Base-by-base conservation (phyloP, 2,797 vertebrate species). In the Loris lydekkerianus region DNA sequence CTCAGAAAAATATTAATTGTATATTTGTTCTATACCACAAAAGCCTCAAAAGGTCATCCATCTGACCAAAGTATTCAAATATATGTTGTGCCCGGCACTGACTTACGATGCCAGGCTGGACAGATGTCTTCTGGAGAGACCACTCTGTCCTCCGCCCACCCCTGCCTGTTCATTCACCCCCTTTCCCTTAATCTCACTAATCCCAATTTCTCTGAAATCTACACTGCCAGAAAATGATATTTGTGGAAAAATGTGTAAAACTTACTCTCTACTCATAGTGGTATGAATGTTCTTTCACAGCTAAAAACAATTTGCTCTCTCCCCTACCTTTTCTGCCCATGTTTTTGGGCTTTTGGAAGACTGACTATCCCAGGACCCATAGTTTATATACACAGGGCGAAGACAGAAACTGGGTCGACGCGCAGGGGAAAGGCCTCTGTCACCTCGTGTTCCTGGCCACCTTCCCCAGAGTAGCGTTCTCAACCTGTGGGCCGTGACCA, bases 401-500 rank as follows among this genome's bases (percentile, higher is more conserved):
- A 84, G 29, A 86, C 94, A 94, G 97, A 94, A 94, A 93, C 94
- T 78, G 61, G 4, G 72, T 92, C 65, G 72, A 80, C 15, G 37
- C 80, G 69, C 46, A 56, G 81, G 83, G 81, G 95, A 56, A 83
- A 5, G 85, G 31, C n/a, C 88, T 85, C 5, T 31, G 46, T 81
- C 3, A 8, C 60, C 94, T 69, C 85, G 81, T 90, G 96, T 96
- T 88, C 82, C 93, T 98, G 97, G 94, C 95, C 87, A 29, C 23
- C 69, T 89, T 94, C 92, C 93, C 96, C 73, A 34, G 96, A 97
- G 93, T 37, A 53, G 3, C 14, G 49, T 53, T 53, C 49, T 53
- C 49, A 53, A 53, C 13, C 49, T 53, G 49, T 53, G 49, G 49
- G 49, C 15, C 49, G 14, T 14, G 49, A 53, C 49, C 49, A 13